Percentiles rank a stretch among this genome's conserved stretches.
These are phyloP conservation scores for Sylvicola fuscatus DNA, from an alignment of 2,888 invertebrate genomes.

Conservation along the genomic window DNA sequence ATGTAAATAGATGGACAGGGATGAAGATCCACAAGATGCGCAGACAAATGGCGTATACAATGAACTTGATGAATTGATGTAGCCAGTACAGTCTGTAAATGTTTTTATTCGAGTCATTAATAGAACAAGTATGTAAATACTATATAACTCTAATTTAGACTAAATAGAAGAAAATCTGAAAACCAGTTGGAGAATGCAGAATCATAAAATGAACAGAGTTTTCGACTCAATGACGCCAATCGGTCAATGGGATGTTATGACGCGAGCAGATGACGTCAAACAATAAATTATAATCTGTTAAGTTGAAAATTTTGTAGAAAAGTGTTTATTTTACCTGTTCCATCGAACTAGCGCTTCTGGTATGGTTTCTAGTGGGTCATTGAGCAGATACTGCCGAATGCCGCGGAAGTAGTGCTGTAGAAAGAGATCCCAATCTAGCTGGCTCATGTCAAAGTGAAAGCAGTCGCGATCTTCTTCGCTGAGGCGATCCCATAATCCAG, in stretches of 20 bases:
- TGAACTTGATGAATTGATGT: conserved; percentile 25
- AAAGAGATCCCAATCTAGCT: conserved; percentile 54
- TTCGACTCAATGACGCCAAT: no score
- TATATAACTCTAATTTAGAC: not conserved
- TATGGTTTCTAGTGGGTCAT: conserved; percentile 56
- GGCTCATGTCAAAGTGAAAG: conserved; percentile 50
- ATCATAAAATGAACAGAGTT: no score
- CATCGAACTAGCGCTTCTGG: conserved; percentile 42
- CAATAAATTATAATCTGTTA: no score
- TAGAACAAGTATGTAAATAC: conserved; percentile 13
- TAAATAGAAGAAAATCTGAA: not conserved
- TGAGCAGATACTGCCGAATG: conserved; percentile 52
- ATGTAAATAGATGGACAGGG: no score
- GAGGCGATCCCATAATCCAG: conserved; percentile 34
- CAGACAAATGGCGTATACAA: conserved; percentile 13
- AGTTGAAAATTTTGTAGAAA: no score
- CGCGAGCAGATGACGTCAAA: no score
- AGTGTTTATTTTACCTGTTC: conserved; percentile 26
- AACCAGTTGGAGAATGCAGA: no score
- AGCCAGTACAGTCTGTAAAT: conserved; percentile 28
- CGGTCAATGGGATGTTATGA: no score
- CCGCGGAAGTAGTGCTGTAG: conserved; percentile 46
- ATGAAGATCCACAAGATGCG: conserved; percentile 10
- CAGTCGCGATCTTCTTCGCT: conserved; percentile 33
- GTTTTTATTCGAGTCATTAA: no score